Evolutionary conservation across 2,888 invertebrate species (phyloP), one percentile per base, ranked within the genome.

Genomic region (Trachelus iudaicus): DNA sequence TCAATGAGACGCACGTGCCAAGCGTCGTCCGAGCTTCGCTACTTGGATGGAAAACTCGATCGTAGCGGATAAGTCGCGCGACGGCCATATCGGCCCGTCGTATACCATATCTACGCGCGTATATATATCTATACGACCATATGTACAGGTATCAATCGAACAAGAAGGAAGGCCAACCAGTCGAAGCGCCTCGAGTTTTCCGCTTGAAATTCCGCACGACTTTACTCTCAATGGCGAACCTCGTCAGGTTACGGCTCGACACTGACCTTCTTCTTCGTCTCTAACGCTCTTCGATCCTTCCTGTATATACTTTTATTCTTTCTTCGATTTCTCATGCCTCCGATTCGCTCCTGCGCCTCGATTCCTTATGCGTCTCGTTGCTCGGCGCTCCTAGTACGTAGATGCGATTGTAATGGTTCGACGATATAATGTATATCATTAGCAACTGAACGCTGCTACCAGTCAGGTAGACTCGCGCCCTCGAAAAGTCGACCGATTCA

Each of bases 401-500:
- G 56, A 23, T 23, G 40, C 6, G 15, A 23, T 56, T 9, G 56
- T 9, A 2, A 56, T 9, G 23, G 56, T 15, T 56, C 1, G 56
- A 56, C 23, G 23, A 56, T 23, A 9, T 9, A 15, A 56, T 56
- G 56, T 56, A 56, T 56, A 56, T 56, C 56, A 23, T 56, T 56
- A 56, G 1, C 6, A 23, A 23, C 6, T 1, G 56, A 23, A 56
- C 56, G 56, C 23, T 9, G 23, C 56, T 56, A 23, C 15, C 15
- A 40, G 40, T 15, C 15, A 56, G 56, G 71, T 71, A 33, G 9
- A 2, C 31, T 71, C 15, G 71, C 33, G 71, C 31, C 71, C 71
- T 71, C 71, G 71, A 30, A 71, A 71, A 71, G 71, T 69, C 69
- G 69, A 69, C 73, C 73, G 74, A 74, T 34, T 78, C 81, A 80